Percentiles rank a stretch among this genome's conserved stretches.
These are phyloP conservation scores for Erpornis zantholeuca DNA, from an alignment of 2,113 vertebrate species.

Conservation along the genomic window DNA sequence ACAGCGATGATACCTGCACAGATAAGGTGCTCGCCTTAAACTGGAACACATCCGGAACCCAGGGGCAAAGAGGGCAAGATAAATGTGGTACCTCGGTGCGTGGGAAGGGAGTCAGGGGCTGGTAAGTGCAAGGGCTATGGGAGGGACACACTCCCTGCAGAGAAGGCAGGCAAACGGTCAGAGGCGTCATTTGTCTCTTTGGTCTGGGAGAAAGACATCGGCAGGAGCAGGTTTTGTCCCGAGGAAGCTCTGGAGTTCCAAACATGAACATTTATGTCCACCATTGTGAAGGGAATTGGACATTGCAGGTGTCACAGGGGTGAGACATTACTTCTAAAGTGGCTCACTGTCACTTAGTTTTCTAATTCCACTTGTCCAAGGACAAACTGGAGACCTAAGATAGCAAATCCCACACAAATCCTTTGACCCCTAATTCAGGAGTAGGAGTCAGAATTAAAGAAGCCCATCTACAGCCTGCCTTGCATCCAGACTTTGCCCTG, in stretches of 20 bases:
- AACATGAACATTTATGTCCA: accelerated
- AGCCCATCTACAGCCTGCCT: not conserved
- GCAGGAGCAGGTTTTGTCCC: accelerated
- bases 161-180: not conserved
- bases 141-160: not conserved
- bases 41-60: not conserved
- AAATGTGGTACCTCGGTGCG: not conserved
- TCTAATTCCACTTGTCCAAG: not conserved
- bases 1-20: accelerated
- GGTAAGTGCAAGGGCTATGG: not conserved
- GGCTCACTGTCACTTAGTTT: not conserved
- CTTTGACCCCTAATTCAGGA: not conserved
- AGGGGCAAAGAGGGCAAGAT: not conserved
- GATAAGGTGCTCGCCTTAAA: not conserved
- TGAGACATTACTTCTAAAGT: not conserved
- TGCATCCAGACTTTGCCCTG: not conserved
- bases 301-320: not conserved
- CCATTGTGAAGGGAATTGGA: not conserved
- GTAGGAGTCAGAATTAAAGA: not conserved
- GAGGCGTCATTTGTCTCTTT: not conserved
- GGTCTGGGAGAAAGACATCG: not conserved
- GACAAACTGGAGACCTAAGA: not conserved
- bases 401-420: not conserved
- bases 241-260: not conserved
- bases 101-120: not conserved